Percentiles rank a stretch among this genome's conserved stretches.
Conservation (phyloP, 1,140 invertebrate species). For the Drosophila asahinai region DNA sequence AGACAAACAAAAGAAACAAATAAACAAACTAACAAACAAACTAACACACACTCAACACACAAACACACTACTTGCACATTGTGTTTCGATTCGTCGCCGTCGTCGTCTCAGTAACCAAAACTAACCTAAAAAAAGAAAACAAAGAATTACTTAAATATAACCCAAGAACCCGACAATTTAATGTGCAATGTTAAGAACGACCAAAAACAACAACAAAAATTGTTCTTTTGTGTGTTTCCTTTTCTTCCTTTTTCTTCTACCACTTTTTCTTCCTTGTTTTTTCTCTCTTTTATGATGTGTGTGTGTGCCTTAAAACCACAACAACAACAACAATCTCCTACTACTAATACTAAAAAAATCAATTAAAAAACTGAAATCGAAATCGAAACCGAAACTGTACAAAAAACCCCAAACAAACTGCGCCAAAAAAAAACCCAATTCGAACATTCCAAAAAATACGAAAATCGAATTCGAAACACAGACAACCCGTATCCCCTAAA, state of each 20-base stretch:
- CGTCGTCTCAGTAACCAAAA: slow-evolving; percentile 24
- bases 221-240: slow-evolving; percentile 82
- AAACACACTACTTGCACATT: slow-evolving; percentile 31
- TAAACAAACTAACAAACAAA: slow-evolving; percentile 35
- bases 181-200: slow-evolving; percentile 34
- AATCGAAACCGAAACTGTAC: slow-evolving; percentile 27
- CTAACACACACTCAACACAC: slow-evolving; percentile 25
- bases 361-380: slow-evolving; percentile 37
- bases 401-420: slow-evolving; percentile 16
- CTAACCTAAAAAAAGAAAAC: not conserved
- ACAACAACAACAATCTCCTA: slow-evolving; percentile 34
- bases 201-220: slow-evolving; percentile 65
- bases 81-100: slow-evolving; percentile 44
- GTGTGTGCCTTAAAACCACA: slow-evolving; percentile 56
- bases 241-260: slow-evolving; percentile 84
- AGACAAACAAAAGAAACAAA: slow-evolving; percentile 23
- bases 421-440: slow-evolving; percentile 27
- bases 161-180: slow-evolving; percentile 7
- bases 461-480: slow-evolving; percentile 35
- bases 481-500: slow-evolving; percentile 67
- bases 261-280: slow-evolving; percentile 79
- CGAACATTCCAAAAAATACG: not conserved
- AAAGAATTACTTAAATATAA: slow-evolving; percentile 8
- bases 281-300: slow-evolving; percentile 82
- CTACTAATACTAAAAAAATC: slow-evolving; percentile 32